These are phyloP conservation scores for Porites evermanni DNA, from an alignment of 92 coral and sea anemone species.

Conservation along the genomic window DNA sequence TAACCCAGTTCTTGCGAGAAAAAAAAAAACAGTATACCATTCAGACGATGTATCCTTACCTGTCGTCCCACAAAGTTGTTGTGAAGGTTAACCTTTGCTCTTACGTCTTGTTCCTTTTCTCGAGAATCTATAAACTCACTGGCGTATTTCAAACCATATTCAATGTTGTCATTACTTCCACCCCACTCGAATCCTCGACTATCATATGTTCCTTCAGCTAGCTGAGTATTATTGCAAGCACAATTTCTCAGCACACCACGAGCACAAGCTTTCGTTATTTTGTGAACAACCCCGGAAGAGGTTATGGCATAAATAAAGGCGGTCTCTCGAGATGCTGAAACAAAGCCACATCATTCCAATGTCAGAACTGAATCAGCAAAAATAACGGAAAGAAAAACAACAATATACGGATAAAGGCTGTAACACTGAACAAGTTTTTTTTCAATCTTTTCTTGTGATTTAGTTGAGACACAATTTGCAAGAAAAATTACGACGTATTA, in stretches of 20 bases:
- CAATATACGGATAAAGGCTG: no score
- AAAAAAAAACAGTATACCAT: no score
- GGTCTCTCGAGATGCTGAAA: slow-evolving; percentile 63
- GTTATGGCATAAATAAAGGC: slow-evolving; percentile 97
- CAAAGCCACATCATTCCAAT: background rate
- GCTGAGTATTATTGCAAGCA: slow-evolving; percentile 70
- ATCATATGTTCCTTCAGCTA: slow-evolving; percentile 63
- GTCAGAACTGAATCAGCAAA: background rate
- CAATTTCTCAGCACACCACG: slow-evolving; percentile 93
- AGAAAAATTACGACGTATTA: no score
- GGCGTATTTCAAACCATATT: slow-evolving; percentile 88
- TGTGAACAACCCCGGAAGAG: slow-evolving; percentile 96
- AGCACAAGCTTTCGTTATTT: slow-evolving; percentile 93
- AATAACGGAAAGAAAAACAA: background rate
- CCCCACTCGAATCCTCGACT: slow-evolving; percentile 95
- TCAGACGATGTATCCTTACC: slow-evolving; percentile 62
- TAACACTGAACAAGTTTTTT: no score
- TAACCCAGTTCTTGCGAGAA: no score
- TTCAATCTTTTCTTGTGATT: no score
- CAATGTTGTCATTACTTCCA: slow-evolving; percentile 95
- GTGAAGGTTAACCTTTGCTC: slow-evolving; percentile 94
- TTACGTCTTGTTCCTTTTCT: slow-evolving; percentile 88
- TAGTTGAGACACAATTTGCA: no score
- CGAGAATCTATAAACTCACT: slow-evolving; percentile 92
- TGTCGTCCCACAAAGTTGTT: slow-evolving; percentile 94